Base-by-base conservation (phyloP, 2,797 vertebrate genomes). In the Sebastes hubbsi region DNA sequence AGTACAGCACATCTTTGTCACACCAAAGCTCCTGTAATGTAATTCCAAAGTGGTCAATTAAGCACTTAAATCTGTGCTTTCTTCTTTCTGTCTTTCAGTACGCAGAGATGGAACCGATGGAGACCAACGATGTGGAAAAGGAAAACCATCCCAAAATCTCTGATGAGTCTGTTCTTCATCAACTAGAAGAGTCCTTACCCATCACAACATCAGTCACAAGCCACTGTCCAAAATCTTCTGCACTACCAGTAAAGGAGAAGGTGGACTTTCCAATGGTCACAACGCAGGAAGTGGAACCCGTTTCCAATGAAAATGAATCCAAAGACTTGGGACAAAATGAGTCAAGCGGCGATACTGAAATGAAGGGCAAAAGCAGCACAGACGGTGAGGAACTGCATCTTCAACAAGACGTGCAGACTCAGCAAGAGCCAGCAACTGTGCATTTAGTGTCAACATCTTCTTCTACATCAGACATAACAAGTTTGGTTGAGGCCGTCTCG, bases 61-160 rank as follows among this genome's bases (percentile, higher is more conserved):
- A 29, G 18, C 55, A 42, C 9, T 46, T 18, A 52, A 52, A 52
- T 10, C 18, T 52, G 49, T 10, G 6, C 67, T 20, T 59, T 60
- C 2, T 3, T 87, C 4, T 89, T 29, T 88, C 1, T 93, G 18
- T 87, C 80, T 92, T 92, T 77, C 87, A 98, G 97, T 94, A 95
- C 20, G 2, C 80, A 83, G 68, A 91, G 66, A 92, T 90, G 78
- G 92, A 95, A 49, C 42, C 82, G 5, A 85, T 91, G 6, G 86
- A 94, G 82, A 94, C 92, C 75, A 95, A 91, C 0, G 89, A 93
- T 1, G 85, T 69, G n/a, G 95, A 87, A 72, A 80, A 72, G 18
- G 46, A 65, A 63, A 58, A 20, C 6, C 36, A 46, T 38, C 32
- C 54, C 24, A 30, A 80, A 75, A 10, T 34, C 11, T 67, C 12